Base-by-base conservation (phyloP, 2,113 vertebrate genomes). In the Eulemur rufifrons region DNA sequence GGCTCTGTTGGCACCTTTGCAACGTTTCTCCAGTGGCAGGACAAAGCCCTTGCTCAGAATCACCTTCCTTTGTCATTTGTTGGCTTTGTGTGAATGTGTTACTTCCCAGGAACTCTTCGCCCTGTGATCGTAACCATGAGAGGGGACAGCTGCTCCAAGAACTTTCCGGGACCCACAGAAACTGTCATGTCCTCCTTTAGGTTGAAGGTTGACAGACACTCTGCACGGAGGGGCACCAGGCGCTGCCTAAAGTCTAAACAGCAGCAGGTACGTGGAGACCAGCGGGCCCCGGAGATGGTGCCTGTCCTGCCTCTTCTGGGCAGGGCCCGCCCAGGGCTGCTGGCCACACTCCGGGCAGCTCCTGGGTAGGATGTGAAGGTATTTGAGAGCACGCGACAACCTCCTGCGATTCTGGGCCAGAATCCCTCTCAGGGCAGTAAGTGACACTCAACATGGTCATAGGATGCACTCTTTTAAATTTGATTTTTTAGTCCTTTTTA, bases 361-460 rank as follows among this genome's bases (percentile, higher is more conserved):
- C 66, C 34, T 5, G 1, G 45, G 54, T 8, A 17, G 42, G 25
- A 76, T 1, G 11, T 7, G 20, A 37, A 14, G 10, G 45, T 1
- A 0, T 29, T 0, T 4, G 32, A 39, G 7, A 39, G 7, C n/a
- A 14, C 42, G 1, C 0, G 0, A 32, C 0, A 1, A 5, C 68
- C n/a, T 15, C 52, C 50, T 27, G 15, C 5, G 17, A 34, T 42
- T 42, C 45, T 61, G 34, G 50, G 68, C 59, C 66, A 27, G 7
- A 34, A 52, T 14, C 13, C 12, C 23, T 63, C n/a, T 23, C 17
- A 0, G 6, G 3, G 52, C 17, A 45, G 47, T 20, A 50, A 47
- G 29, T 5, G 15, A 39, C 45, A 50, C 4, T 45, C 25, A 20
- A 27, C 54, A 56, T 27, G 45, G 5, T 37, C 80, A 21, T 2